Evolutionary conservation across 2,888 invertebrate genomes (phyloP).

Genomic region (Callinectes sapidus): DNA sequence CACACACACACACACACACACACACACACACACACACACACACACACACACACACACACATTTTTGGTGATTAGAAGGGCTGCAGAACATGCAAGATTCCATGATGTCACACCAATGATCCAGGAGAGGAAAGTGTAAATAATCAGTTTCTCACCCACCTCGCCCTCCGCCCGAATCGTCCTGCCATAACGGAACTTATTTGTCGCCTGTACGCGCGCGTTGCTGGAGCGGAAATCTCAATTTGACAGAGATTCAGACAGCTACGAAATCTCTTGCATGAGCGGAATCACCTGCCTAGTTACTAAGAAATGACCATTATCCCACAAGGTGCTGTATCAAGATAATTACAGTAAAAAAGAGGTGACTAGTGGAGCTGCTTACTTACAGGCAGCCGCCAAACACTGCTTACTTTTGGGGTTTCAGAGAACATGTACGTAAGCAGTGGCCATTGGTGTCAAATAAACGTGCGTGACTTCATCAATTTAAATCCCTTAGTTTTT

Average conservation of each 20-base stretch:
- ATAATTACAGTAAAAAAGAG: not conserved
- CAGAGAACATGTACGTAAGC: not conserved
- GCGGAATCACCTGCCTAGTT: not conserved
- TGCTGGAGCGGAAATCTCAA: not conserved
- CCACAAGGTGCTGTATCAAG: not conserved
- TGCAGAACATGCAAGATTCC: not conserved
- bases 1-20: slow-evolving; percentile 4
- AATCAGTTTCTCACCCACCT: not conserved
- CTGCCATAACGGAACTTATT: not conserved
- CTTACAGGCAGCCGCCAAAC: not conserved
- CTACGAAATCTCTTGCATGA: not conserved
- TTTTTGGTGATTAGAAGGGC: slow-evolving; percentile 10
- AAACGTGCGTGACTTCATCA: not conserved
- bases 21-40: slow-evolving; percentile 12
- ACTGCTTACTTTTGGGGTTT: not conserved
- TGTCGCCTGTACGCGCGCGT: not conserved
- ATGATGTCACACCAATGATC: slow-evolving; percentile 10
- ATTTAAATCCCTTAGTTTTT: not conserved
- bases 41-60: slow-evolving; percentile 1
- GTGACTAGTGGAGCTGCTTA: not conserved
- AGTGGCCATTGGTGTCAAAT: not conserved
- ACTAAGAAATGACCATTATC: not conserved
- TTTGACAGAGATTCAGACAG: not conserved
- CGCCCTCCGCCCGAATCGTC: not conserved
- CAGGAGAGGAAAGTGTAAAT: not conserved